phyloP scores from a whole-genome alignment of 1,140 invertebrate species.

The Philopotamus ludificatus region DNA sequence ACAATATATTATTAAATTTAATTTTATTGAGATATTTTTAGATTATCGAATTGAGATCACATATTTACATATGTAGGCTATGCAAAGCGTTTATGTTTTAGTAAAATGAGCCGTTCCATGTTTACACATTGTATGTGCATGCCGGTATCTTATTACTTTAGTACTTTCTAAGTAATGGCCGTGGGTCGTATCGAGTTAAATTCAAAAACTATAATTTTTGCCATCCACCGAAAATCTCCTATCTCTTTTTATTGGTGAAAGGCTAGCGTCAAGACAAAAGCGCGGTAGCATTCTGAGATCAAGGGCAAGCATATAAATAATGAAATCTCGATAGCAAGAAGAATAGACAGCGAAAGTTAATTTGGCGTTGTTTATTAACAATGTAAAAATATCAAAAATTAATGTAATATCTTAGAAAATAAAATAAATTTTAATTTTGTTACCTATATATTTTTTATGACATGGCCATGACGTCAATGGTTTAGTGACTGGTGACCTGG shows the following conservation, averaged over 20 bases:
- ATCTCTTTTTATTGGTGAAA: constrained; percentile 34
- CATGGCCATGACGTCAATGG: too few species aligned
- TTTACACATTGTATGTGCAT: constrained; percentile 17
- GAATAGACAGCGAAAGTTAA: constrained; percentile 17
- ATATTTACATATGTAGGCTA: constrained; percentile 18
- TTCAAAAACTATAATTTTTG: constrained; percentile 34
- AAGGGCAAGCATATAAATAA: constrained; percentile 25
- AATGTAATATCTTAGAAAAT: too few species aligned
- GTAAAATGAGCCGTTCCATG: constrained; percentile 20
- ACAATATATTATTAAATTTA: too few species aligned
- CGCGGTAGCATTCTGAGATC: constrained; percentile 16
- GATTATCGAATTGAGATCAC: too few species aligned
- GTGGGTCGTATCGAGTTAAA: constrained; percentile 30
- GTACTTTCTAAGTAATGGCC: constrained; percentile 34
- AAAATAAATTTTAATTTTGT: too few species aligned
- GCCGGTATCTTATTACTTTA: constrained; percentile 29
- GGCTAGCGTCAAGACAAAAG: constrained; percentile 9
- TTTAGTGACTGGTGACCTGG: too few species aligned
- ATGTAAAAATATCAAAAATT: too few species aligned
- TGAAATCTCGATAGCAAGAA: constrained; percentile 4
- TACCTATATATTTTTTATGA: too few species aligned
- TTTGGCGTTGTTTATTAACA: not conserved
- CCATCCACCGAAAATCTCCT: constrained; percentile 23
- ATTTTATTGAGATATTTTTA: too few species aligned
- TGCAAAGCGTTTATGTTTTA: constrained; percentile 25